These are phyloP conservation scores for Catotricha subobsoleta DNA, from an alignment of 2,888 invertebrate species.

Conservation along the genomic window DNA sequence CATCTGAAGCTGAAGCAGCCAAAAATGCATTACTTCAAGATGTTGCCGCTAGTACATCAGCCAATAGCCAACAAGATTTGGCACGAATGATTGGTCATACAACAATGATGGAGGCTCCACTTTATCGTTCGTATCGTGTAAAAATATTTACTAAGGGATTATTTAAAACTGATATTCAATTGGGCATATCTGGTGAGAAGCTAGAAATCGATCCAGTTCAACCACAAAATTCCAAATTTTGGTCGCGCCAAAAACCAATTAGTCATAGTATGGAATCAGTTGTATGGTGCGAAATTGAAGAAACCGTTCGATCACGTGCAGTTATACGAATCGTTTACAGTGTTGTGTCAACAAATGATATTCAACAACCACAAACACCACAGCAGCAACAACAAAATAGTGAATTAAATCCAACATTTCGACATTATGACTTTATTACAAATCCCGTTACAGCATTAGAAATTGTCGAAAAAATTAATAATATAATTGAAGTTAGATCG, in stretches of 20 bases:
- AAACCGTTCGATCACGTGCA: slow-evolving; percentile 48
- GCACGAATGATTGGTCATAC: slow-evolving; percentile 54
- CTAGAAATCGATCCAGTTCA: slow-evolving; percentile 78
- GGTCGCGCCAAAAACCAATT: slow-evolving; percentile 56
- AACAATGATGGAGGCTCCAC: slow-evolving; percentile 67
- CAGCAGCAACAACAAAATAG: not conserved
- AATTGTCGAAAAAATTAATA: slow-evolving; percentile 73
- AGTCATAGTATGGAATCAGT: slow-evolving; percentile 73
- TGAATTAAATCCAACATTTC: slow-evolving; percentile 32
- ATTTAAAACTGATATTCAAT: slow-evolving; percentile 64
- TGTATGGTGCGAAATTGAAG: slow-evolving; percentile 77
- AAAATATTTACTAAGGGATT: slow-evolving; percentile 61
- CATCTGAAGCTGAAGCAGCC: slow-evolving; percentile 29
- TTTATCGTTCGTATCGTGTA: slow-evolving; percentile 68
- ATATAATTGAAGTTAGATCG: slow-evolving; percentile 65
- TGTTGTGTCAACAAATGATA: not conserved
- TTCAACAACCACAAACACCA: not conserved
- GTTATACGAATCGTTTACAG: slow-evolving; percentile 41
- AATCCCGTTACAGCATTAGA: slow-evolving; percentile 57
- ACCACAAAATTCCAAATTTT: slow-evolving; percentile 44
- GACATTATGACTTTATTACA: slow-evolving; percentile 76
- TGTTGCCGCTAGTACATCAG: slow-evolving; percentile 19
- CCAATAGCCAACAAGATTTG: slow-evolving; percentile 29
- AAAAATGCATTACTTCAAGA: slow-evolving; percentile 24
- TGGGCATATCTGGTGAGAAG: slow-evolving; percentile 77